Percentiles rank a stretch among this genome's conserved stretches.
Evolutionary conservation across 2,797 vertebrate genomes (phyloP).

Genomic region (Megaceryle alcyon): DNA sequence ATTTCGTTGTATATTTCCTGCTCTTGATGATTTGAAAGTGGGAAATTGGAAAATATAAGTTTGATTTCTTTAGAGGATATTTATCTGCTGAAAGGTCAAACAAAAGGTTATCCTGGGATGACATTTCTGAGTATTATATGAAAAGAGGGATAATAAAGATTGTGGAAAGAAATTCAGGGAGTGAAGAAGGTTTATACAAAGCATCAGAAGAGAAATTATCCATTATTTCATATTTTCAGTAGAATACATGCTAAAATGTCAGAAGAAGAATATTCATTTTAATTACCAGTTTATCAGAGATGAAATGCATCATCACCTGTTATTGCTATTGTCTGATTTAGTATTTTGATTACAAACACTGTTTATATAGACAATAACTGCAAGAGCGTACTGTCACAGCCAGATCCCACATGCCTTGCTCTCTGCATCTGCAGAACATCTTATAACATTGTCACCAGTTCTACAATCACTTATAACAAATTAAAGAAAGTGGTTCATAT

Average conservation of each 20-base stretch:
- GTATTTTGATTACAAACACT: constrained; percentile 1
- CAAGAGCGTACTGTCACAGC: background rate
- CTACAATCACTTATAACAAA: constrained; percentile 21
- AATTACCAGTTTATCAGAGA: background rate
- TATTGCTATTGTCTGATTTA: constrained; percentile 1
- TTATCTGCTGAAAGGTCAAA: constrained; percentile 51
- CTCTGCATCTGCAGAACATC: constrained; percentile 18
- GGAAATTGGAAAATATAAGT: constrained; percentile 34
- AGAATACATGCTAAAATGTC: constrained; percentile 18
- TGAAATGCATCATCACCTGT: background rate
- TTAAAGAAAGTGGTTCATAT: background rate
- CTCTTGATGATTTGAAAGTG: constrained; percentile 1
- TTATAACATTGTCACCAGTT: background rate
- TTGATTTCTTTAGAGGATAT: constrained; percentile 25
- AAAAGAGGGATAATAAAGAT: constrained; percentile 14
- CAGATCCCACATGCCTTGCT: constrained; percentile 18
- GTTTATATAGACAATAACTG: background rate
- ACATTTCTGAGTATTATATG: constrained; percentile 57
- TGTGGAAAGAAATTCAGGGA: constrained; percentile 22
- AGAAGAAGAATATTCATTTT: background rate
- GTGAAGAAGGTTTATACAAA: constrained; percentile 7
- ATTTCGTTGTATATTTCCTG: constrained; percentile 35
- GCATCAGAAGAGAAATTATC: background rate
- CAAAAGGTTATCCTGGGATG: constrained; percentile 46
- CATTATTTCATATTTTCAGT: background rate